These are phyloP conservation scores for Alca torda DNA, from an alignment of 2,797 vertebrate species.

Conservation along the genomic window DNA sequence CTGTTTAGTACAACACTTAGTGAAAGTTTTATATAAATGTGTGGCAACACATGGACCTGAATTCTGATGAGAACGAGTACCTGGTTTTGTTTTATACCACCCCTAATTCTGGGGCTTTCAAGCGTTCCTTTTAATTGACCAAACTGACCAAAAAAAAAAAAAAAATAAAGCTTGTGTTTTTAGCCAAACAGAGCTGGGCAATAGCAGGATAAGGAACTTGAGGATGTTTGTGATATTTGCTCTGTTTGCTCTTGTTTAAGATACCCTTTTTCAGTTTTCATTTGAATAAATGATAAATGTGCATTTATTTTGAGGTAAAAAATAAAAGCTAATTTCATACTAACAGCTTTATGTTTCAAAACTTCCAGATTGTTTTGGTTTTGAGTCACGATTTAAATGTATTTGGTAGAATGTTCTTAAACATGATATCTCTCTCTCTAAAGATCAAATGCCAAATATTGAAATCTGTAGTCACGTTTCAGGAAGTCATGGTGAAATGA, in stretches of 20 bases:
- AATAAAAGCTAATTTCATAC: constrained; percentile 83
- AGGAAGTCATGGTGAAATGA: not conserved
- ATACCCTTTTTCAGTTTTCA: constrained; percentile 56
- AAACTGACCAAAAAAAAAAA: not conserved
- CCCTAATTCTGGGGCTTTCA: constrained; percentile 13
- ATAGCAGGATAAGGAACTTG: not conserved
- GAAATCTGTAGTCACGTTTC: constrained; percentile 30
- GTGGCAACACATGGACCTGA: constrained; percentile 18
- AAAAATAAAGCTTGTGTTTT: not conserved
- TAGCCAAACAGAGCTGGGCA: constrained; percentile 37
- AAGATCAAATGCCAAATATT: not conserved
- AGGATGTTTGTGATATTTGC: not conserved
- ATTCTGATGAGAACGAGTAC: constrained; percentile 27
- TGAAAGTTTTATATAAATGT: constrained; percentile 45
- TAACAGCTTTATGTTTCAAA: constrained; percentile 69
- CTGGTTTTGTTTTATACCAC: constrained; percentile 35
- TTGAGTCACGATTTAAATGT: constrained; percentile 11
- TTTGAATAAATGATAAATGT: constrained; percentile 71
- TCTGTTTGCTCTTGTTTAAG: constrained; percentile 24
- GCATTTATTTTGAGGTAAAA: constrained; percentile 79
- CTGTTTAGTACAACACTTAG: constrained; percentile 46
- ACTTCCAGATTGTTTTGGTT: constrained; percentile 24
- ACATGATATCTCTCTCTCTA: not conserved
- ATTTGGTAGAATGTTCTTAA: constrained; percentile 36
- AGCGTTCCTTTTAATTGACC: constrained; percentile 45